These are phyloP conservation scores for Scrobipalpa atriplicella DNA, from an alignment of 2,888 invertebrate genomes.

Conservation along the genomic window DNA sequence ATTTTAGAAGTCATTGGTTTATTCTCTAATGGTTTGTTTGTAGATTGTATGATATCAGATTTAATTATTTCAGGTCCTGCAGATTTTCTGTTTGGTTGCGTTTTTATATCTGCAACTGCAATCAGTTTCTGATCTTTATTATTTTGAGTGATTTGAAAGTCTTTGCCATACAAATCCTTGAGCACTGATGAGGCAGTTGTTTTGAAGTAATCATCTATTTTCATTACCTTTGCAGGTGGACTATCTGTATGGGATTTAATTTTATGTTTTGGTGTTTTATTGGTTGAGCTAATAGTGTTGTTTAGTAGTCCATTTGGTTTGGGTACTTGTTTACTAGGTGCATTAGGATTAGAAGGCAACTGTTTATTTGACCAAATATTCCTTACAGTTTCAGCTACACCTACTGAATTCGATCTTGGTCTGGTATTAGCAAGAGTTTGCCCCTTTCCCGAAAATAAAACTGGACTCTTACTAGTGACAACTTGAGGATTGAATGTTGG, in stretches of 20 bases:
- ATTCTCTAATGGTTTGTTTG: not conserved
- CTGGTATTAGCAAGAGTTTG: conserved; percentile 40
- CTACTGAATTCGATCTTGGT: conserved; percentile 35
- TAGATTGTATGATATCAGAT: not conserved
- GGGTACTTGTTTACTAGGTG: not conserved
- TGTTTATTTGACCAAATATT: conserved; percentile 53
- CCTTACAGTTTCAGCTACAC: conserved; percentile 47
- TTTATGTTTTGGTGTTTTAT: conserved; percentile 47
- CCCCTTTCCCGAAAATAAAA: conserved; percentile 48
- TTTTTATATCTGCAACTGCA: conserved; percentile 41
- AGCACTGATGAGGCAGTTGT: conserved; percentile 54
- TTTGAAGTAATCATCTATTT: conserved; percentile 72
- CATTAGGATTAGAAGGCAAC: conserved; percentile 26
- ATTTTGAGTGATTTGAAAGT: conserved; percentile 55
- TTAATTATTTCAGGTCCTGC: not conserved
- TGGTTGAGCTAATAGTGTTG: conserved; percentile 13
- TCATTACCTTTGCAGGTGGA: conserved; percentile 64
- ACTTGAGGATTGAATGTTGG: conserved; percentile 44
- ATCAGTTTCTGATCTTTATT: conserved; percentile 50
- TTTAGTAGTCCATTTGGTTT: conserved; percentile 23
- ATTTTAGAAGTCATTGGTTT: not conserved
- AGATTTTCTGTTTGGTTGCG: not conserved
- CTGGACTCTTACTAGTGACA: conserved; percentile 34
- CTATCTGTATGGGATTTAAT: conserved; percentile 39
- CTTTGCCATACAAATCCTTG: conserved; percentile 71